phyloP scores from a whole-genome alignment of 2,113 vertebrate species.

The Phyllostomus discolor region DNA sequence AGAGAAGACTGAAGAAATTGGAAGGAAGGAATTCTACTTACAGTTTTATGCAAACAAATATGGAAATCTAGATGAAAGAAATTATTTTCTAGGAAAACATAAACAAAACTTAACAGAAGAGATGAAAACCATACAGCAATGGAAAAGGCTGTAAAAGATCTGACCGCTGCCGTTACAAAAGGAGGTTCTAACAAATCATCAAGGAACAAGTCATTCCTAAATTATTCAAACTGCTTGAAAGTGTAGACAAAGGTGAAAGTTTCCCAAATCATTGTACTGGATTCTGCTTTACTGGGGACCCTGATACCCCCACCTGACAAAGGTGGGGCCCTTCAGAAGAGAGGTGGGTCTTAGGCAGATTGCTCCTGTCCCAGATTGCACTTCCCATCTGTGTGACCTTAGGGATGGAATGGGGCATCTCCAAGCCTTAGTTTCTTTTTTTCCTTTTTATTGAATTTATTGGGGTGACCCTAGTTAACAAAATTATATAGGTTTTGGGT shows the following conservation, averaged over 20 bases:
- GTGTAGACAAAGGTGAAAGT: not conserved
- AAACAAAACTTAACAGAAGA: not conserved
- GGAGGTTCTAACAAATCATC: not conserved
- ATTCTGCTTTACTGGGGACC: not conserved
- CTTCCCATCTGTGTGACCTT: not conserved
- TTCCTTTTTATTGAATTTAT: not conserved
- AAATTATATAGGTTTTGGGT: not conserved
- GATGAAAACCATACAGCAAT: not conserved
- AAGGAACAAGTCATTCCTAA: not conserved
- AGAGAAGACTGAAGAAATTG: not conserved
- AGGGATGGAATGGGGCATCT: not conserved
- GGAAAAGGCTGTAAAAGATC: not conserved
- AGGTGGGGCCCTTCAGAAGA: not conserved
- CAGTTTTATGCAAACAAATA: not conserved
- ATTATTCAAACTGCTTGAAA: not conserved
- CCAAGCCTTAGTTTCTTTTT: constrained; percentile 6
- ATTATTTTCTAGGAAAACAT: constrained; percentile 8
- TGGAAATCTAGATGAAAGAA: constrained; percentile 2
- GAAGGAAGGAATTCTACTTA: not conserved
- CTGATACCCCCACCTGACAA: not conserved
- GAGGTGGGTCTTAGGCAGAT: not conserved
- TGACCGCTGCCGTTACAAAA: not conserved
- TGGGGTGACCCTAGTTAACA: not conserved
- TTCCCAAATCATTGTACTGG: not conserved
- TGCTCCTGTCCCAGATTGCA: not conserved